Base-by-base conservation (phyloP, 2,797 vertebrate genomes). In the Diplodus puntazzo region DNA sequence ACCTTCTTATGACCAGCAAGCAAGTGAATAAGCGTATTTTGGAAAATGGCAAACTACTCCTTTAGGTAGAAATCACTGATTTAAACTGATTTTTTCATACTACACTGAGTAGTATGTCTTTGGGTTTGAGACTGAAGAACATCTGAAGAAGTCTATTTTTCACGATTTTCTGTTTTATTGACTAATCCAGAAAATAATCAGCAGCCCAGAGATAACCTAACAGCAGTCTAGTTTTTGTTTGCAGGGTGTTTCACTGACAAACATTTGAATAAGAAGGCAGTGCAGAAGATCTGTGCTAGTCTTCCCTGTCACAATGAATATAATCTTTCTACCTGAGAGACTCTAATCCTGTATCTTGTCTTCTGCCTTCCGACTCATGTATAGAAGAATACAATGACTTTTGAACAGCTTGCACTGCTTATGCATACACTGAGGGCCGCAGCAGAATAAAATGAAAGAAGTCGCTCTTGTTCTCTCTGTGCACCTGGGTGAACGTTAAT, bases 301-400 rank as follows among this genome's bases (percentile, higher is more conserved):
- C 8, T 46, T 17, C 27, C 79, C 39, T 3, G 52, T 62, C 55
- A 65, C 46, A 17, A 53, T 82, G 72, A 82, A 77, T 85, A 48
- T 73, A 67, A 74, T 82, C 73, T 62, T 52, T 45, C 17, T 64
- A 49, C 46, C 64, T 55, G 63, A 80, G 63, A 73, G 50, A 63
- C 64, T 60, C 17, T 79, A 79, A 75, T 79, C 79, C 80, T 57
- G 66, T 52, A 45, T 83, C 75, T 71, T 45, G 54, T 66, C 80
- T 69, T 79, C 75, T 83, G 84, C 72, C 75, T 58, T 53, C 48
- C 78, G 46, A 12, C 84, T 91, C 86, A 87, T 93, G 82, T 93
- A 92, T 93, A 92, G 57, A 83, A 71, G 81, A 84, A 93, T 89
- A 85, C 50, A 90, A 92, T 90, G 87, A 88, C 81, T 92, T 87